phyloP scores from a whole-genome alignment of 2,113 vertebrate genomes.

The Crotalus tigris region DNA sequence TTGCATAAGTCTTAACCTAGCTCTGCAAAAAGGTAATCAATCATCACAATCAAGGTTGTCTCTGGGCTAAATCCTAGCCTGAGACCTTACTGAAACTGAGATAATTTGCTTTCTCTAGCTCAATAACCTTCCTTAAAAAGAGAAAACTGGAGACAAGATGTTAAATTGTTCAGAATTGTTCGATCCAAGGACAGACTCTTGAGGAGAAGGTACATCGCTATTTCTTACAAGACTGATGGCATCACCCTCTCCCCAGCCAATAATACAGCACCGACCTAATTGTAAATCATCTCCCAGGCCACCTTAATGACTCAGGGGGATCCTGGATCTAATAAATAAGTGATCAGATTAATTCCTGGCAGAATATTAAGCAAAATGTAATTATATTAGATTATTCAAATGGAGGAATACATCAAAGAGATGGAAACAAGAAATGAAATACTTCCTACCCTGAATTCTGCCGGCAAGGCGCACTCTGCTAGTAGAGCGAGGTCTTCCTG shows the following conservation, averaged over 20 bases:
- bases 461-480: constrained; percentile 86
- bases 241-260: neutral
- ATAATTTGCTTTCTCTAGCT: neutral
- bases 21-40: neutral
- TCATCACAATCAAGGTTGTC: neutral
- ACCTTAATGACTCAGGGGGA: neutral
- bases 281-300: neutral
- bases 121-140: neutral
- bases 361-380: neutral
- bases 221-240: neutral
- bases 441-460: constrained; percentile 81
- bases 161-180: neutral
- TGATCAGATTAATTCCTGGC: neutral
- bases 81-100: neutral
- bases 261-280: neutral
- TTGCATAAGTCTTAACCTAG: neutral
- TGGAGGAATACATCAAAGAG: neutral
- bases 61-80: neutral
- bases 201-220: neutral
- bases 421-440: neutral
- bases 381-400: neutral
- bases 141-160: neutral
- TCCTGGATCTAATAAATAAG: neutral
- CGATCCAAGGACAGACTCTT: neutral
- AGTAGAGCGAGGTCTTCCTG: constrained; percentile 89